Percentiles rank a stretch among this genome's conserved stretches.
Evolutionary conservation across 2,113 vertebrate genomes (phyloP).

Genomic region (Laterallus jamaicensis): DNA sequence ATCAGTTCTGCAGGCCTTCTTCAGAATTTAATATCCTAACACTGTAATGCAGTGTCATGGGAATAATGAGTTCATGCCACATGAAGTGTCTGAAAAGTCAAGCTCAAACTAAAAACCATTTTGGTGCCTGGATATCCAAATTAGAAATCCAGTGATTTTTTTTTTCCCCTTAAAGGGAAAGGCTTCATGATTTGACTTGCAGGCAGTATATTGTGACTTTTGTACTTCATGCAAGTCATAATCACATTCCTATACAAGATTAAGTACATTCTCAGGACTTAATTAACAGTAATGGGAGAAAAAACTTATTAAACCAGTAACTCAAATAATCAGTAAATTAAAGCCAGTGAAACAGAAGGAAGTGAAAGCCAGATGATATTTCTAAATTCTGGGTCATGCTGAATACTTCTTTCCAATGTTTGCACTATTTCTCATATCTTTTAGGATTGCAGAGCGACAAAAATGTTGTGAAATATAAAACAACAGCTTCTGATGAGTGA

Average conservation of each 20-base stretch:
- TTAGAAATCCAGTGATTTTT: neutral
- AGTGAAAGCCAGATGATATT: neutral
- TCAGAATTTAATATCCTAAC: neutral
- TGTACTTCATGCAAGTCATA: neutral
- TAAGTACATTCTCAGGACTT: neutral
- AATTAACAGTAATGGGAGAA: neutral
- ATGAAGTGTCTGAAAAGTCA: neutral
- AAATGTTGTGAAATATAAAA: neutral
- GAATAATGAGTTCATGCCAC: neutral
- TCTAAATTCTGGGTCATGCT: neutral
- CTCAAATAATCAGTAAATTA: neutral
- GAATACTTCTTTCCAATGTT: neutral
- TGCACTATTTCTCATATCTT: neutral
- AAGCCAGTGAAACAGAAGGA: neutral
- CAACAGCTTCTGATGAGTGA: neutral
- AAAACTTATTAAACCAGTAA: neutral
- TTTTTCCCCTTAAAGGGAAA: neutral
- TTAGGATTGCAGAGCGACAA: neutral
- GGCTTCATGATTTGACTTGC: neutral
- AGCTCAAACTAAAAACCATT: neutral
- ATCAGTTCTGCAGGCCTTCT: neutral
- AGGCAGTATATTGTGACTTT: neutral
- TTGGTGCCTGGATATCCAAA: neutral
- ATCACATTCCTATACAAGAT: neutral
- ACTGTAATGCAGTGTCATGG: neutral